Evolutionary conservation across 1,140 invertebrate genomes (phyloP).

Genomic region (Camponotus vicinus): DNA sequence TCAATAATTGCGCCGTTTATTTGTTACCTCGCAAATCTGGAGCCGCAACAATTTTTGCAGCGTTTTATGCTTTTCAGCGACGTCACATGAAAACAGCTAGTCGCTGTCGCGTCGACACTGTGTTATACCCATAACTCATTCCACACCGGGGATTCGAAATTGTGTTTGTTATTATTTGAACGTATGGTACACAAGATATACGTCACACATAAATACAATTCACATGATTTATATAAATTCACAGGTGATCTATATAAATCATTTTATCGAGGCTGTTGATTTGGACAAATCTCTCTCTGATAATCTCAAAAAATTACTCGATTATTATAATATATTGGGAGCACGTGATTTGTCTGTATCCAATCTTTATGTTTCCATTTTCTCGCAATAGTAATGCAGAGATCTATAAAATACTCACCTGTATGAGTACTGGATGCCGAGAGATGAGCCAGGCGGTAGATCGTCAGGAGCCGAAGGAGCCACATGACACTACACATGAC

Average conservation of each 20-base stretch:
- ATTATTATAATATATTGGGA: neutral
- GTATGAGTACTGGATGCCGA: conserved; percentile 80
- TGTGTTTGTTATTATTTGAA: conserved; percentile 52
- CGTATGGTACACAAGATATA: neutral
- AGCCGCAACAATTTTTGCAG: neutral
- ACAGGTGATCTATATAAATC: conserved; percentile 16
- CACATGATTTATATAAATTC: conserved; percentile 35
- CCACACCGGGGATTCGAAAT: conserved; percentile 3
- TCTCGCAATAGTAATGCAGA: neutral
- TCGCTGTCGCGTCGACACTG: conserved; percentile 20
- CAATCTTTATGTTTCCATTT: neutral
- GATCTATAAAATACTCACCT: conserved; percentile 73
- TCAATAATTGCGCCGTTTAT: neutral
- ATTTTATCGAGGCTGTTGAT: neutral
- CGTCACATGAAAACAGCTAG: conserved; percentile 41
- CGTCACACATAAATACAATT: conserved; percentile 37
- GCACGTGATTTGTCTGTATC: neutral
- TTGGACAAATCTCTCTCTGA: no score
- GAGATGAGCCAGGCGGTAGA: conserved; percentile 82
- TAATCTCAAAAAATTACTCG: neutral
- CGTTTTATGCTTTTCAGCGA: conserved; percentile 5
- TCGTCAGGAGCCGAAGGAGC: conserved; percentile 83
- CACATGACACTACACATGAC: conserved; percentile 86
- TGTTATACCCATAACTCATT: conserved; percentile 55
- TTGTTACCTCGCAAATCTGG: conserved; percentile 1